Evolutionary conservation across 2,888 invertebrate species (phyloP).

Genomic region (Pyrrhosoma nymphula): DNA sequence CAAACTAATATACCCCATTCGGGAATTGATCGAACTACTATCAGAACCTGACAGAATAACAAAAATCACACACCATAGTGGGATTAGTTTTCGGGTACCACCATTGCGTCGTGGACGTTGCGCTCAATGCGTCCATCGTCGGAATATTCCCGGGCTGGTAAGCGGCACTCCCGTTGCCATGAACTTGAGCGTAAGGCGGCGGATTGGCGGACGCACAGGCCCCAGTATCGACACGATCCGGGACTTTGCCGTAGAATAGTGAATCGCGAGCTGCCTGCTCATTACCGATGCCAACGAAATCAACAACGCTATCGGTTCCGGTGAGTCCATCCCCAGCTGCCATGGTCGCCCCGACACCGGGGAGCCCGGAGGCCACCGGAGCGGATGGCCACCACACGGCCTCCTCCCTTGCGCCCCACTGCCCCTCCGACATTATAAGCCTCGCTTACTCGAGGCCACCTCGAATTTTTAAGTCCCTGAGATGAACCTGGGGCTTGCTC

Average conservation of each 20-base stretch:
- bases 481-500: constrained; percentile 72
- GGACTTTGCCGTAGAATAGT: constrained; percentile 55
- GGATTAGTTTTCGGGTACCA: constrained; percentile 64
- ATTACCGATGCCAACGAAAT: constrained; percentile 61
- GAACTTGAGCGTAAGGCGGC: constrained; percentile 47
- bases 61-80: constrained; percentile 51
- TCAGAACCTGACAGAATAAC: not conserved
- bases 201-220: constrained; percentile 45
- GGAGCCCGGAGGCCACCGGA: constrained; percentile 64
- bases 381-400: constrained; percentile 80
- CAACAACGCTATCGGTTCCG: constrained; percentile 59
- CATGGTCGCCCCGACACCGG: constrained; percentile 51
- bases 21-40: constrained; percentile 18
- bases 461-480: constrained; percentile 69
- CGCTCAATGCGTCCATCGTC: constrained; percentile 38
- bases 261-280: constrained; percentile 50
- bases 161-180: constrained; percentile 60
- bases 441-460: constrained; percentile 74
- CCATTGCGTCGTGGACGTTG: constrained; percentile 60
- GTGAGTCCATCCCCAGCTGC: constrained; percentile 51
- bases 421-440: constrained; percentile 82
- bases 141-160: constrained; percentile 59
- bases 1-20: constrained; percentile 38
- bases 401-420: constrained; percentile 83
- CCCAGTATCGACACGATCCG: constrained; percentile 52